Evolutionary conservation across 2,113 vertebrate genomes (phyloP).

Genomic region (Monarcha castaneiventris): DNA sequence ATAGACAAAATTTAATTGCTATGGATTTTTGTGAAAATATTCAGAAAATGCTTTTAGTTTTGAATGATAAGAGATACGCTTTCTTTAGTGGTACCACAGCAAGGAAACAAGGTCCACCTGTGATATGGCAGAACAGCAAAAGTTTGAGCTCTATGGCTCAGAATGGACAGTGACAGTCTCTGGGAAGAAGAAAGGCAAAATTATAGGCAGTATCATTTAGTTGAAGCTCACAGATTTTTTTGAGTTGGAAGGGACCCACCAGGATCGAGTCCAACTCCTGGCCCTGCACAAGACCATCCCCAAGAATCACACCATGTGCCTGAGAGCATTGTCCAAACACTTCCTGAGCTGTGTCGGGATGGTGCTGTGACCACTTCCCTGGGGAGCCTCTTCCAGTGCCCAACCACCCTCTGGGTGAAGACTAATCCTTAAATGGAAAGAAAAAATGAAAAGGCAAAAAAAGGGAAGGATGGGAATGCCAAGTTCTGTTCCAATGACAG

Average conservation of each 20-base stretch:
- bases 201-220: background rate
- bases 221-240: background rate
- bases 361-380: background rate
- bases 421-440: background rate
- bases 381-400: background rate
- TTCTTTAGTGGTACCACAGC: background rate
- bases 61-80: background rate
- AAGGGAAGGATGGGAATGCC: background rate
- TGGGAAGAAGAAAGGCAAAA: background rate
- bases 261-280: rapidly evolving
- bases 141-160: background rate
- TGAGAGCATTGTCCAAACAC: background rate
- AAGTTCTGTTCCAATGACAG: background rate
- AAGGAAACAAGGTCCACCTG: background rate
- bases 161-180: rapidly evolving
- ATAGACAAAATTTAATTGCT: background rate
- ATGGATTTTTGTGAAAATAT: background rate
- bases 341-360: background rate
- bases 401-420: background rate
- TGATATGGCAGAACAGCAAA: background rate
- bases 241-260: rapidly evolving
- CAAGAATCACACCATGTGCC: background rate
- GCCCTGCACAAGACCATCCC: background rate
- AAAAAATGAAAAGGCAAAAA: background rate
- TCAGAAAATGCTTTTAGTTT: background rate